Base-by-base conservation (phyloP, 2,113 vertebrate genomes). In the Nesospiza acunhae region DNA sequence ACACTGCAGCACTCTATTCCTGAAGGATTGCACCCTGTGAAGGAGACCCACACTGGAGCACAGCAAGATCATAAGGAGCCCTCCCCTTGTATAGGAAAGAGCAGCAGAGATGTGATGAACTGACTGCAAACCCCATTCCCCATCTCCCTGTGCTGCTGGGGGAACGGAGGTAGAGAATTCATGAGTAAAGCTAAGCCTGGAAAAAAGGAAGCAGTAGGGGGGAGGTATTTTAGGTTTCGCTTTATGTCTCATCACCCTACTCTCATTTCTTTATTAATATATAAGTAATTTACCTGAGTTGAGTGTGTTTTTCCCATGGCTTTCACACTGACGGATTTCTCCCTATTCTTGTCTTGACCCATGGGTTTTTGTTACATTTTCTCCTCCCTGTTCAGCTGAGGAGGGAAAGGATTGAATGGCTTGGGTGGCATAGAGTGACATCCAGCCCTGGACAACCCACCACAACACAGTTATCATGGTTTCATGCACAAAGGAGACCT, bases 161-260 rank as follows among this genome's bases (percentile, higher is more conserved):
- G 7, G 8, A n/a, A 33, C 14, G 49, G 17, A 73, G 42, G 11
- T 8, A 58, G 17, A 64, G 11, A 56, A 64, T 35, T 64, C 16
- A 35, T 31, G 9, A 22, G 17, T 64, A 49, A 64, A 72, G 30
- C 53, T 42, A 64, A 58, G 50, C 58, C 21, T 31, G 15, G 49
- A 14, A 33, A 72, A 41, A 60, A 35, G 2, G 9, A 31, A 56
- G 21, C 0, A 1, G 31, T 31, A n/a, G 17, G 4, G 6, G 15
- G 5, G 24, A 63, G 6, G 20, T 79, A 55, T 41, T 49, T 56
- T 31, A 56, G 16, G 14, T 64, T 31, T 80, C 21, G 4, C 9
- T 42, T 64, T 49, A 42, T 50, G 56, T 64, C 42, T 79, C n/a
- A 72, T 30, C 16, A 55, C n/a, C 23, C 20, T 56, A 22, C 42